These are phyloP conservation scores for Ptychobarbus kaznakovi DNA, from an alignment of 2,797 vertebrate species.

Conservation along the genomic window DNA sequence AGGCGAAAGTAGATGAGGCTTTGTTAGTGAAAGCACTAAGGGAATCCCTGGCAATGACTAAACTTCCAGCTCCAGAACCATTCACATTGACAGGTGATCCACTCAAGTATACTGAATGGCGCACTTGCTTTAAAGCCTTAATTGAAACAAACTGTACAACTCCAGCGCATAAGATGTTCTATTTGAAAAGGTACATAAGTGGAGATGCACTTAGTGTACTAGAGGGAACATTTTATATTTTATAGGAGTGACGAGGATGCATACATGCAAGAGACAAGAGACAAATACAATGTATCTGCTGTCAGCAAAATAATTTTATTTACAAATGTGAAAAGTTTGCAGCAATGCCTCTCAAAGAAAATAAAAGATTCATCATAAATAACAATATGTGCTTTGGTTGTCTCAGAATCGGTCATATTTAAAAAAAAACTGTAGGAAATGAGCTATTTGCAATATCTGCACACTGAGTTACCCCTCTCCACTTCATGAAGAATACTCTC, in stretches of 20 bases:
- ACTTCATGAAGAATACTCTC: slow-evolving; percentile 33
- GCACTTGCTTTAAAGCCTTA: slow-evolving; percentile 53
- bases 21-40: slow-evolving; percentile 37
- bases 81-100: slow-evolving; percentile 44
- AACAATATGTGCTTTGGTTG: slow-evolving; percentile 56
- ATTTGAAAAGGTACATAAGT: slow-evolving; percentile 48
- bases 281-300: slow-evolving; percentile 44
- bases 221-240: slow-evolving; percentile 52
- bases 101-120: slow-evolving; percentile 48
- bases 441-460: slow-evolving; percentile 53
- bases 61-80: slow-evolving; percentile 49
- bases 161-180: slow-evolving; percentile 43
- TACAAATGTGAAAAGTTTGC: slow-evolving; percentile 54
- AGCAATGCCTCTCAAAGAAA: slow-evolving; percentile 42
- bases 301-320: slow-evolving; percentile 49
- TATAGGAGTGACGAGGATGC: slow-evolving; percentile 52
- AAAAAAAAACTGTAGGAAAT: slow-evolving; percentile 42
- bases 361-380: neutral
- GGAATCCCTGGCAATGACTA: slow-evolving; percentile 36
- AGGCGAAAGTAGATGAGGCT: neutral
- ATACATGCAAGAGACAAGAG: slow-evolving; percentile 43
- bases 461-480: slow-evolving; percentile 41
- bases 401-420: slow-evolving; percentile 43
- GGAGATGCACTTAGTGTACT: slow-evolving; percentile 48
- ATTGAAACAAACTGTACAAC: slow-evolving; percentile 49